These are phyloP conservation scores for Acanthosepion lycidas DNA, from an alignment of 2,888 invertebrate genomes.

Conservation along the genomic window DNA sequence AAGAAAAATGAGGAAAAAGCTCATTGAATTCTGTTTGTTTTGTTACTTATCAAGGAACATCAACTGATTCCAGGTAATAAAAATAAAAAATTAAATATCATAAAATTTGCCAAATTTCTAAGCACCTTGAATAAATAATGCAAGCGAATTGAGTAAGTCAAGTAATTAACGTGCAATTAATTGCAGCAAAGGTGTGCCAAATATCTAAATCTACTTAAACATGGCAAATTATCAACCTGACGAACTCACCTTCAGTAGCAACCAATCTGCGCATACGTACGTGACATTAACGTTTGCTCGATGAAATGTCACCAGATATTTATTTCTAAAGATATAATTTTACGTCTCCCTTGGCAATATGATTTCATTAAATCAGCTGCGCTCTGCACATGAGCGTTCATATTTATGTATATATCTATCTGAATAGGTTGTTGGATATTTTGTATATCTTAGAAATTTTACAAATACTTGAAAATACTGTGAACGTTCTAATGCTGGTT, in stretches of 20 bases:
- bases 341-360: not conserved
- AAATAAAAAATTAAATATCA: too few species aligned
- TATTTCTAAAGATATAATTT: not conserved
- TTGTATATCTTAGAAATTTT: too few species aligned
- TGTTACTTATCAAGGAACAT: too few species aligned
- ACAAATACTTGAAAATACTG: too few species aligned
- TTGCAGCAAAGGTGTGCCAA: not conserved
- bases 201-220: not conserved
- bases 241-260: not conserved
- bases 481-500: too few species aligned
- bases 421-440: not conserved
- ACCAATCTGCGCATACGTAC: not conserved
- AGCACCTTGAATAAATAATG: not conserved
- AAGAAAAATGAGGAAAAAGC: too few species aligned
- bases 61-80: too few species aligned
- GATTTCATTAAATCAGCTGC: not conserved
- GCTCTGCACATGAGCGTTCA: not conserved
- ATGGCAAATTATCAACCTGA: not conserved
- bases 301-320: not conserved
- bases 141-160: not conserved
- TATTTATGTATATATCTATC: not conserved
- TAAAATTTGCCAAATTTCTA: not conserved
- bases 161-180: conserved; percentile 9
- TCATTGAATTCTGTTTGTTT: too few species aligned
- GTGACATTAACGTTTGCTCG: not conserved